Evolutionary conservation across 2,113 vertebrate species (phyloP).

Genomic region (Falco punctatus): DNA sequence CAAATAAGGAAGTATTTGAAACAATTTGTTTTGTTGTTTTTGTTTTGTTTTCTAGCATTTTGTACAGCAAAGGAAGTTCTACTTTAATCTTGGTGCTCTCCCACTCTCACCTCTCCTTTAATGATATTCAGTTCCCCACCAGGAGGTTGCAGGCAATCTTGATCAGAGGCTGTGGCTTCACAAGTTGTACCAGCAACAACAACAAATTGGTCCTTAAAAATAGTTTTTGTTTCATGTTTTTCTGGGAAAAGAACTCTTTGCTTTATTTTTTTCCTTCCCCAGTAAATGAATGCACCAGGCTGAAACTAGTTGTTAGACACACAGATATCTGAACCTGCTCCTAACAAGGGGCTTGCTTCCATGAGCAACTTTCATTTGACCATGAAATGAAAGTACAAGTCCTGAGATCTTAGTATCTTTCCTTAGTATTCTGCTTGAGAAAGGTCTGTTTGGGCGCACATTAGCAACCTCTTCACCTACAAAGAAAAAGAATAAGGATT

Average conservation of each 20-base stretch:
- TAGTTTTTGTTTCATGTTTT: not conserved
- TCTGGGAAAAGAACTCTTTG: not conserved
- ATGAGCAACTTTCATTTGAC: not conserved
- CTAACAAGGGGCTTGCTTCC: not conserved
- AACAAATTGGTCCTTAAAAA: slow-evolving; percentile 52
- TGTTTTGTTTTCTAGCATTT: not conserved
- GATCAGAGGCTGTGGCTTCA: slow-evolving; percentile 32
- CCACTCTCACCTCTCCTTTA: slow-evolving; percentile 10
- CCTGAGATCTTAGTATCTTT: not conserved
- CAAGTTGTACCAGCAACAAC: not conserved
- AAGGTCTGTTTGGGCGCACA: not conserved
- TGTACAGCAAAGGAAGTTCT: not conserved
- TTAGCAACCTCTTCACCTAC: slow-evolving; percentile 9
- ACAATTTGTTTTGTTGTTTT: not conserved
- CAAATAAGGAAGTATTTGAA: not conserved
- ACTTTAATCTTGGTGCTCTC: slow-evolving; percentile 14
- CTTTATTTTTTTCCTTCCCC: not conserved
- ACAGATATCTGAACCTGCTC: not conserved
- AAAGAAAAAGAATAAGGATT: slow-evolving; percentile 10
- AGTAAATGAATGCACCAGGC: not conserved
- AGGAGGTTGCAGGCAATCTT: not conserved
- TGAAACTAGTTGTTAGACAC: not conserved
- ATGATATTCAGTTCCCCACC: not conserved
- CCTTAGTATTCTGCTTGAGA: not conserved
- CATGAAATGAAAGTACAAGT: not conserved